Evolutionary conservation across 2,888 invertebrate species (phyloP).

Genomic region (Rhamphomyia laevipes): DNA sequence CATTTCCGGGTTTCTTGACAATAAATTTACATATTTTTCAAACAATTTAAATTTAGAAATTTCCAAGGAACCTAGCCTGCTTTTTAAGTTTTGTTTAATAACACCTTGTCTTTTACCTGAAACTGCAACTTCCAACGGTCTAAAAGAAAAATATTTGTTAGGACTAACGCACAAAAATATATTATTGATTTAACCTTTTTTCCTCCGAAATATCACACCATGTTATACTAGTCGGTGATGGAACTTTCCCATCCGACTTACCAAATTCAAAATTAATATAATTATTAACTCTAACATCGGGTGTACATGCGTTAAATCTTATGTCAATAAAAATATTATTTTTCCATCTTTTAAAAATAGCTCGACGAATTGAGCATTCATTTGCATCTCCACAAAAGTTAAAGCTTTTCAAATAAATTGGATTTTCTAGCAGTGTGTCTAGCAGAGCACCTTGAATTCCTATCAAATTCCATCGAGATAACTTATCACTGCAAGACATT

Average conservation of each 20-base stretch:
- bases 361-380: conserved; percentile 44
- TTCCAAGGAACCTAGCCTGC: conserved; percentile 37
- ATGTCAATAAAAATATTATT: conserved; percentile 9
- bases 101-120: conserved; percentile 68
- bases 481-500: conserved; percentile 89
- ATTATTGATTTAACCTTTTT: conserved; percentile 23
- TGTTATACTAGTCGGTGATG: conserved; percentile 48
- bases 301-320: conserved; percentile 20
- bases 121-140: conserved; percentile 57
- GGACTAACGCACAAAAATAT: neutral
- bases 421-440: conserved; percentile 49
- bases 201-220: conserved; percentile 43
- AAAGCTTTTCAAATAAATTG: conserved; percentile 58
- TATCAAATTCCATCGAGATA: conserved; percentile 76
- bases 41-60: conserved; percentile 47
- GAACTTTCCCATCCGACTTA: conserved; percentile 35
- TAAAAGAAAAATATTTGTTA: conserved; percentile 37
- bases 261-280: conserved; percentile 33
- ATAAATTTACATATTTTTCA: conserved; percentile 37
- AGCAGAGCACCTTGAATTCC: conserved; percentile 79
- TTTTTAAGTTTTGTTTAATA: conserved; percentile 49
- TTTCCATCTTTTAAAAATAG: conserved; percentile 38
- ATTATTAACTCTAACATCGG: conserved; percentile 21
- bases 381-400: conserved; percentile 59
- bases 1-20: conserved; percentile 28